Evolutionary conservation across 2,113 vertebrate genomes (phyloP).

Genomic region (Callorhinus ursinus): DNA sequence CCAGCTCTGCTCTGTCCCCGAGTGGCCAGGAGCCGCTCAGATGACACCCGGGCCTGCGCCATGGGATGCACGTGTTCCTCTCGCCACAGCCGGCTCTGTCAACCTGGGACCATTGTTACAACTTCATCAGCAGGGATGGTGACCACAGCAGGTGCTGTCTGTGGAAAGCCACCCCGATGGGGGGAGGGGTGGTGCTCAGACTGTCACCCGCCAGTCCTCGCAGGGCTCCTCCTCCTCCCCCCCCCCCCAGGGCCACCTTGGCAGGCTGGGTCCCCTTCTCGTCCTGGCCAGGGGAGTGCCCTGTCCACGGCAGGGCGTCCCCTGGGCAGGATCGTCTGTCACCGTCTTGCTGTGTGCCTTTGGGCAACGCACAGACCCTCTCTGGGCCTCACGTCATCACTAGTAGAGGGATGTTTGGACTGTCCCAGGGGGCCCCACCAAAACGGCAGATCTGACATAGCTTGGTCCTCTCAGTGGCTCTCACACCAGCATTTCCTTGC

Average conservation of each 20-base stretch:
- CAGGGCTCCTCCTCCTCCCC: too few species aligned
- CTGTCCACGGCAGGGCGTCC: background rate
- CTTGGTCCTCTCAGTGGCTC: background rate
- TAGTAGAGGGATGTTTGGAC: background rate
- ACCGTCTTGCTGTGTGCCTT: background rate
- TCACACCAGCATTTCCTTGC: background rate
- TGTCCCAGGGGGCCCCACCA: background rate
- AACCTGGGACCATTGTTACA: accelerated
- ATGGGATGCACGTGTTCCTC: too few species aligned
- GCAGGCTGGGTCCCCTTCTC: background rate
- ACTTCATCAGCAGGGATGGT: background rate
- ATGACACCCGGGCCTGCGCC: background rate
- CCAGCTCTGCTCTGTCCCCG: background rate
- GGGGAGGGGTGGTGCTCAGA: background rate
- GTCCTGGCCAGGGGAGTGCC: background rate
- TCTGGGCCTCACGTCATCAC: background rate
- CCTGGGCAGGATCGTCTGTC: background rate
- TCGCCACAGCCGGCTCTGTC: background rate
- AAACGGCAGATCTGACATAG: background rate
- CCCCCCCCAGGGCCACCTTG: background rate
- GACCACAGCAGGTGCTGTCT: background rate
- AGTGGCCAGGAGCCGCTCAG: background rate
- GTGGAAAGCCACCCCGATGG: background rate
- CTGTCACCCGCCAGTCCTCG: background rate
- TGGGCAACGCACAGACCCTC: background rate